These are phyloP conservation scores for Heliconius hortense DNA, from an alignment of 2,888 invertebrate species.

Conservation along the genomic window DNA sequence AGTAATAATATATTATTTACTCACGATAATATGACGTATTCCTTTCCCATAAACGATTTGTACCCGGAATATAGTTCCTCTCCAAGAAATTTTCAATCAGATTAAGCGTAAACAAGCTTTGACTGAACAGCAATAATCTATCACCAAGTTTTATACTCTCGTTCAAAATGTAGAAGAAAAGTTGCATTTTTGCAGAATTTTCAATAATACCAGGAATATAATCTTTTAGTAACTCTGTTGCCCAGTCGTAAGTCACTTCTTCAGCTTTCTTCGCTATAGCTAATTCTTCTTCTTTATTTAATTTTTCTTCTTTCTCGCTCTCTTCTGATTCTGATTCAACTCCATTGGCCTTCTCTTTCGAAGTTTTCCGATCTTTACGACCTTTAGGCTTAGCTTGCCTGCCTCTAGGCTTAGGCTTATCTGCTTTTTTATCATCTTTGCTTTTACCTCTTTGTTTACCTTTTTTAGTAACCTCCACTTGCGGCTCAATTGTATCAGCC, in stretches of 20 bases:
- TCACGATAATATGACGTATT: constrained; percentile 95
- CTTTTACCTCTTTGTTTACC: constrained; percentile 59
- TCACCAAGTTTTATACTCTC: constrained; percentile 94
- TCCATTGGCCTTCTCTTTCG: constrained; percentile 76
- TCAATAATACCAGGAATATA: constrained; percentile 95
- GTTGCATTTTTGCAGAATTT: constrained; percentile 96
- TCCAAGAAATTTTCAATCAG: constrained; percentile 96
- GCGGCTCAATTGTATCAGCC: constrained; percentile 53
- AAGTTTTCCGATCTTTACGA: constrained; percentile 72
- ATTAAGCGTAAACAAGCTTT: constrained; percentile 96
- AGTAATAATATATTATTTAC: constrained; percentile 62
- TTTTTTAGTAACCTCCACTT: constrained; percentile 62
- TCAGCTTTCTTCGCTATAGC: constrained; percentile 86
- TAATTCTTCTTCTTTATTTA: constrained; percentile 81
- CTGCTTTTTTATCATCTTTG: constrained; percentile 62
- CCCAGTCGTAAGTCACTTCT: constrained; percentile 95
- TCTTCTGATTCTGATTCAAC: constrained; percentile 80
- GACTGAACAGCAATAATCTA: constrained; percentile 96
- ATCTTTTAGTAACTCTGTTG: constrained; percentile 89
- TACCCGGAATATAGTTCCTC: constrained; percentile 85
- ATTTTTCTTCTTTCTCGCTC: constrained; percentile 82
- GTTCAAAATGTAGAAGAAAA: constrained; percentile 94
- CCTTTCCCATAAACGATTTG: constrained; percentile 89
- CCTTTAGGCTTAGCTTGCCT: constrained; percentile 68
- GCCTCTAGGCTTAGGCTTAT: constrained; percentile 62